Percentiles rank a stretch among this genome's conserved stretches.
phyloP scores from a whole-genome alignment of 2,113 vertebrate genomes.

The Holacanthus passer region DNA sequence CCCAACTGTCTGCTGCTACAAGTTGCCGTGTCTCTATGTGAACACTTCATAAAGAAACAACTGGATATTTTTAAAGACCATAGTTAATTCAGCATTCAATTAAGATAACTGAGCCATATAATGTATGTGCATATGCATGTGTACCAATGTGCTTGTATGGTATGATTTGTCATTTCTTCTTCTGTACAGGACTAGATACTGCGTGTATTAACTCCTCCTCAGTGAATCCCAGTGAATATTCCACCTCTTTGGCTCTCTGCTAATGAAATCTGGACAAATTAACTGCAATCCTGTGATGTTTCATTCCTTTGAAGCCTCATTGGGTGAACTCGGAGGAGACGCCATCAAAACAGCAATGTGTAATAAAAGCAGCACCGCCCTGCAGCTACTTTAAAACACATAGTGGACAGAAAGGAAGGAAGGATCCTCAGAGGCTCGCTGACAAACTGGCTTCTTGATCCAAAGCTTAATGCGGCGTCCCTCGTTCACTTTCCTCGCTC shows the following conservation, averaged over 20 bases:
- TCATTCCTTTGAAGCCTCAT: conserved; percentile 26
- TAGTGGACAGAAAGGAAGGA: conserved; percentile 16
- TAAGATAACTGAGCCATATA: neutral
- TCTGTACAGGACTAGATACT: too few relatives aligned
- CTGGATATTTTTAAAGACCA: neutral
- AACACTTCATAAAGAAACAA: neutral
- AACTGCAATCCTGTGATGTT: conserved; percentile 12
- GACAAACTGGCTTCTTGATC: conserved; percentile 63
- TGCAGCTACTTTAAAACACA: conserved; percentile 42
- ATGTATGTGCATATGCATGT: neutral
- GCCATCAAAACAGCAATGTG: conserved; percentile 31
- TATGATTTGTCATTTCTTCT: too few relatives aligned
- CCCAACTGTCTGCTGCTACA: neutral
- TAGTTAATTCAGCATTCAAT: neutral
- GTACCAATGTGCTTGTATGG: too few relatives aligned
- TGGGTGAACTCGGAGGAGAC: conserved; percentile 18
- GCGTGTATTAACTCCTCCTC: too few relatives aligned
- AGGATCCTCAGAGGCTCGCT: conserved; percentile 32
- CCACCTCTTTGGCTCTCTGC: neutral
- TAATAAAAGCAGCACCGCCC: conserved; percentile 27
- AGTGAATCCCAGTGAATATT: conserved; percentile 21
- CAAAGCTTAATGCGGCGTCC: conserved; percentile 41
- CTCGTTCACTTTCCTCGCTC: conserved; percentile 26
- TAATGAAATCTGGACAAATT: conserved; percentile 31
- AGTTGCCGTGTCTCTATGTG: neutral